A percentile compares a stretch with the other conserved stretches of the same genome.
These are phyloP conservation scores for Rotaria magnacalcarata DNA, from an alignment of 2,888 invertebrate species.

Conservation along the genomic window DNA sequence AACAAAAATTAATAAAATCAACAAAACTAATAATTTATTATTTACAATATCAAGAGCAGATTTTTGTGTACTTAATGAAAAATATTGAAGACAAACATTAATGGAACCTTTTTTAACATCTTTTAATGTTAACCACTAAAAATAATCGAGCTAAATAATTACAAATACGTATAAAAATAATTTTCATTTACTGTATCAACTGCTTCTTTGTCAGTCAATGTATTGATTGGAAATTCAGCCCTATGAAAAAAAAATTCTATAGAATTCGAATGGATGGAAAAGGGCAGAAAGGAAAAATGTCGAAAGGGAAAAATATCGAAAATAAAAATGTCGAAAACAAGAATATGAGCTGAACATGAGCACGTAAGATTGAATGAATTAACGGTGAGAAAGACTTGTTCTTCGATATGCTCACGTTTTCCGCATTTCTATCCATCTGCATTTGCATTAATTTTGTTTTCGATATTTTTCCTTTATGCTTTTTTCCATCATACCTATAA, in stretches of 20 bases:
- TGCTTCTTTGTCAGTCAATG: constrained; percentile 20
- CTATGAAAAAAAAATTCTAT: not conserved
- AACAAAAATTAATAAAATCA: not conserved
- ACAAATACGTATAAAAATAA: not conserved
- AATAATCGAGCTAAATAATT: not conserved
- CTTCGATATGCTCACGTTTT: too few species aligned
- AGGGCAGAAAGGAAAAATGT: too few species aligned
- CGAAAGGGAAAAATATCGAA: too few species aligned
- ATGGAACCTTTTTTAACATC: constrained; percentile 38
- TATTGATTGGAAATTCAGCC: constrained; percentile 35
- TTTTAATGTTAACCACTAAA: constrained; percentile 41
- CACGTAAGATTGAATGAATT: too few species aligned
- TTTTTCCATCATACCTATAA: too few species aligned
- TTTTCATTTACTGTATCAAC: constrained; percentile 10
- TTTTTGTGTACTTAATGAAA: constrained; percentile 31
- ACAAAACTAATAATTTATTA: not conserved
- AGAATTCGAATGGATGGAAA: too few species aligned
- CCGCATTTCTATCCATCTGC: too few species aligned
- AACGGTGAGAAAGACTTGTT: too few species aligned
- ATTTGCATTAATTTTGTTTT: too few species aligned
- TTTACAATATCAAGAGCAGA: constrained; percentile 36
- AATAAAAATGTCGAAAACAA: too few species aligned
- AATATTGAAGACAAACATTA: constrained; percentile 40
- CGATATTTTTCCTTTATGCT: too few species aligned
- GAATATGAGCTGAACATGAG: too few species aligned